Evolutionary conservation across 2,113 vertebrate species (phyloP), one percentile per base, ranked within the genome.

Genomic region (Nymphicus hollandicus): DNA sequence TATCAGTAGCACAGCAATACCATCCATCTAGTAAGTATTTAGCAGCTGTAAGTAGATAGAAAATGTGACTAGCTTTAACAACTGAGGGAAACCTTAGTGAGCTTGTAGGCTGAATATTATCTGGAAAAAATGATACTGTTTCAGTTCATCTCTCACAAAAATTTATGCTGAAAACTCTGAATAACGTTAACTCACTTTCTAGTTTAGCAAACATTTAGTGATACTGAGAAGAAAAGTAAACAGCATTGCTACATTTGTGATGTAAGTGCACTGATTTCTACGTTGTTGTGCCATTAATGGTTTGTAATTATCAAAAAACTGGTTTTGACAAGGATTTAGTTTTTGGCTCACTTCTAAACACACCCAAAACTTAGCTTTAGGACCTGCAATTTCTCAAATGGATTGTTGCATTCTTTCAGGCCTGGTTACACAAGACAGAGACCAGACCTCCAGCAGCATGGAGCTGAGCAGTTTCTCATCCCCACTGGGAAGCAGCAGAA

Each of bases 311-410:
- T 12, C 5, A 60, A 79, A 82, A 86, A 44, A 7, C 1, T 3
- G 1, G 0, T 7, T 72, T 63, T 2, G 2, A 39, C 0, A 6
- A 35, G 11, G 10, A 24, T 85, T 74, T 44, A 1, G 20, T 31
- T 20, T 74, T 37, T 81, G 2, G 17, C 29, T 29, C 25, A 4
- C 5, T 71, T 33, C 13, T 41, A 16, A 83, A 37, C 55, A 27
- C 3, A 7, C 44, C 47, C 39, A 61, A 53, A 55, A 5, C 17
- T 41, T 35, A 53, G 18, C 29, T 71, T 27, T 44, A 46, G 41
- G 31, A 39, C 41, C 13, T 72, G 46, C 28, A 15, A 12, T 44
- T 81, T 37, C 41, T 56, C 31, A n/a, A 56, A 12, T 6, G 7
- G 29, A 11, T 20, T 8, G 9, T 20, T 71, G 60, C 11, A 1